Evolutionary conservation across 2,888 invertebrate genomes (phyloP), one percentile per base, ranked within the genome.

Genomic region (Ochropacha duplaris): DNA sequence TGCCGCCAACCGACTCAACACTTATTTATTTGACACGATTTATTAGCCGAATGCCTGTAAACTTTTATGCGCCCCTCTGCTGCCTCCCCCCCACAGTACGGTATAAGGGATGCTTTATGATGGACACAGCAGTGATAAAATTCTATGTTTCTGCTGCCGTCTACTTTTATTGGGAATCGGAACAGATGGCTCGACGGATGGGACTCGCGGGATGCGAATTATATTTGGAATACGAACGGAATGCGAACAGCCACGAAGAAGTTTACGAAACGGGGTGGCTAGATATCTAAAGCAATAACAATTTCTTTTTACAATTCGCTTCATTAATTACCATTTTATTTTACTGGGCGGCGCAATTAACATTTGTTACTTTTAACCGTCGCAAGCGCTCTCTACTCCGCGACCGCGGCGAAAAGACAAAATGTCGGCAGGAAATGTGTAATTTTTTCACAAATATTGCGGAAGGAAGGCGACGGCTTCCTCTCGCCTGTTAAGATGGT

Each of bases 1-100:
- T 92, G 92, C 92, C 90, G 88, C 88, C 88, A 86, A 92, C 91
- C 90, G 88, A 91, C 92, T 92, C 92, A 89, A 92, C 92, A 92
- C 92, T 92, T 92, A 92, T 92, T 92, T 92, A 92, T 92, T 91
- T 90, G 88, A 89, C 89, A 83, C 90, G 92, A 92, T 92, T 92
- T 92, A 92, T 92, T 92, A 92, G 90, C 87, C 82, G 89, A 88
- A 90, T 90, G 90, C 90, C 86, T 90, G 86, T 90, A 91, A 92
- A 91, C 89, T 92, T 92, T 91, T 90, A 90, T 90, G 88, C 81
- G 84, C 82, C 85, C 83, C 84, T 79, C 78, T 77, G 78, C 78
- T 81, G 78, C 68, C 73, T 69, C 72, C 78, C 83, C 76, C 77
- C 72, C 66, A 60, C 73, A 16, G 44, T n/a, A 44, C 44, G 44